Evolutionary conservation across 2,797 vertebrate genomes (phyloP).

Genomic region (Gymnopithys bicolor): DNA sequence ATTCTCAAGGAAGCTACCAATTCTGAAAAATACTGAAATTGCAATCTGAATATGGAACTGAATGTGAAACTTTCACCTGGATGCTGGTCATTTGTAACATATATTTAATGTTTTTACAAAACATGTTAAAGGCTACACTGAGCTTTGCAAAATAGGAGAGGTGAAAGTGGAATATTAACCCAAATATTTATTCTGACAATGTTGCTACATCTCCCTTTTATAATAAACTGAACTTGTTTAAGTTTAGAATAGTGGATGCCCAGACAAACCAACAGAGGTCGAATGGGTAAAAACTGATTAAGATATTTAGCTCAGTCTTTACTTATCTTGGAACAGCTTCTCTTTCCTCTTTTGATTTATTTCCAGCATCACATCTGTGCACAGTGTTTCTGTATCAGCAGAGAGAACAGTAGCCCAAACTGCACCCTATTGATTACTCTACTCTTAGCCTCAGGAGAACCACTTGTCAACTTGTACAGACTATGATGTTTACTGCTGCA

Average conservation of each 20-base stretch:
- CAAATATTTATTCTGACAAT: background rate
- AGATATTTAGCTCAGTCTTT: background rate
- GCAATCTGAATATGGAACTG: background rate
- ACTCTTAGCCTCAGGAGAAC: conserved; percentile 63
- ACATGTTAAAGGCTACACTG: background rate
- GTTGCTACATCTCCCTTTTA: background rate
- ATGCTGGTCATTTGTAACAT: background rate
- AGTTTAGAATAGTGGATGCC: background rate
- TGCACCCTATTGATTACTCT: conserved; percentile 58
- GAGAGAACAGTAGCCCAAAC: background rate
- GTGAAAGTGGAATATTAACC: background rate
- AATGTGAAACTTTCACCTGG: background rate
- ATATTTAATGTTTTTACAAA: background rate
- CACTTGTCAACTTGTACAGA: conserved; percentile 69
- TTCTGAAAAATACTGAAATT: background rate
- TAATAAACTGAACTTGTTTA: background rate
- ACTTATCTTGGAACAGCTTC: conserved; percentile 26
- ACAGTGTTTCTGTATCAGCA: conserved; percentile 42
- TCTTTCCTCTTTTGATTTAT: conserved; percentile 65
- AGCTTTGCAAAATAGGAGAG: background rate
- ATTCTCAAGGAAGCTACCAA: background rate
- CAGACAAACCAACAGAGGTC: background rate
- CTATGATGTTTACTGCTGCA: conserved; percentile 66
- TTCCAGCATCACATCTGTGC: background rate
- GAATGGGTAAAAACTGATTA: background rate